A percentile compares a stretch with the other conserved stretches of the same genome.
Evolutionary conservation across 2,888 invertebrate genomes (phyloP).

Genomic region (Lithophane leautieri): DNA sequence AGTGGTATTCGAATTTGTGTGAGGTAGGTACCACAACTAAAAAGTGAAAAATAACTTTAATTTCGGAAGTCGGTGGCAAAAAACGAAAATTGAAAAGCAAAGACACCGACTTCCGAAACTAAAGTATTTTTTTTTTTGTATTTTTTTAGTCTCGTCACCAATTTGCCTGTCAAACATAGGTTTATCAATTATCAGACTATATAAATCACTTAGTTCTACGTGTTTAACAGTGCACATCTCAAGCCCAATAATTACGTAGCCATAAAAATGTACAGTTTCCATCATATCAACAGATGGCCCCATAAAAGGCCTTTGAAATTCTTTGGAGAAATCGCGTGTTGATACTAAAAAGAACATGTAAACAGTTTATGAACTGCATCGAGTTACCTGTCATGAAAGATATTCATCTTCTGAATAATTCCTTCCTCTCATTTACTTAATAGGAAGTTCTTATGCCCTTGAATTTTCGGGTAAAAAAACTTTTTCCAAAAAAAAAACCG

Average conservation of each 20-base stretch:
- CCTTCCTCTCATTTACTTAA: not conserved
- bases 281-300: conserved; percentile 31
- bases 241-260: conserved; percentile 20
- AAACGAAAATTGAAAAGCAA: no score
- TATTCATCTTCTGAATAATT: not conserved
- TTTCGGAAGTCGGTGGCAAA: no score
- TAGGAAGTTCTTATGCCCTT: not conserved
- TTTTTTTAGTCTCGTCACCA: not conserved
- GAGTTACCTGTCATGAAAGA: not conserved
- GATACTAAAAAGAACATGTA: conserved; percentile 38
- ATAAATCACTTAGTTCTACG: not conserved
- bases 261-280: conserved; percentile 37
- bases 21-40: no score
- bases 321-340: conserved; percentile 45
- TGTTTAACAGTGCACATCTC: conserved; percentile 25
- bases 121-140: no score
- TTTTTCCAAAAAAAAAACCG: no score
- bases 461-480: no score
- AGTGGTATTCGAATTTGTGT: no score
- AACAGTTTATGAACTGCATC: conserved; percentile 28
- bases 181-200: not conserved
- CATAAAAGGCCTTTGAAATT: conserved; percentile 38
- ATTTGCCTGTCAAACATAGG: conserved; percentile 12
- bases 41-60: no score
- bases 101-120: no score